Evolutionary conservation across 2,797 vertebrate species (phyloP).

Genomic region (Acrossocheilus fasciatus): DNA sequence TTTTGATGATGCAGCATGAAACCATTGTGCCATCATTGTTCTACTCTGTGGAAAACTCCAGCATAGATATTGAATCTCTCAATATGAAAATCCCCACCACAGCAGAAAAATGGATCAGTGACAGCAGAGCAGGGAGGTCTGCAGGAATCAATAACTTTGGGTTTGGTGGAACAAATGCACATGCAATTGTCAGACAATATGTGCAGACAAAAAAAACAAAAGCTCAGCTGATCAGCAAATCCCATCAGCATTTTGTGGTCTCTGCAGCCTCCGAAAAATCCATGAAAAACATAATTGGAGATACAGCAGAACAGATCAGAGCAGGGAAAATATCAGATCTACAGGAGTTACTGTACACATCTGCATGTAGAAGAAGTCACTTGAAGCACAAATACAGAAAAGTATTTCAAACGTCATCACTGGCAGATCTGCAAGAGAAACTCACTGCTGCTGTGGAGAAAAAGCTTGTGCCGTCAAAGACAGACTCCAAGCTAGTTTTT

Average conservation of each 20-base stretch:
- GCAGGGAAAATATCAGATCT: conserved; percentile 67
- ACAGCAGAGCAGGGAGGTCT: conserved; percentile 68
- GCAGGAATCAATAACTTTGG: conserved; percentile 89
- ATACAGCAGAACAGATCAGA: conserved; percentile 67
- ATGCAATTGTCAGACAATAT: conserved; percentile 81
- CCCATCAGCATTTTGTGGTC: no score
- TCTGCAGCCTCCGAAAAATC: no score
- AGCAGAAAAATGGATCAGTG: conserved; percentile 79
- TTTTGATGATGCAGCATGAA: conserved; percentile 90
- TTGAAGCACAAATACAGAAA: conserved; percentile 81
- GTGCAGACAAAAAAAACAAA: conserved; percentile 62
- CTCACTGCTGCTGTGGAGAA: conserved; percentile 61
- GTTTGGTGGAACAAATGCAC: conserved; percentile 89
- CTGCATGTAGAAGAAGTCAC: conserved; percentile 89
- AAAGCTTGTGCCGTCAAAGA: conserved; percentile 54
- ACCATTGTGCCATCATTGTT: conserved; percentile 86
- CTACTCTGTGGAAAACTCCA: conserved; percentile 77
- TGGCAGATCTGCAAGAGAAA: conserved; percentile 76
- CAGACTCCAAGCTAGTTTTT: conserved; percentile 79
- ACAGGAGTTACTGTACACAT: conserved; percentile 81
- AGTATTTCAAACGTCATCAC: conserved; percentile 77
- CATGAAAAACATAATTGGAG: no score
- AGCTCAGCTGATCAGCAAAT: conserved; percentile 55
- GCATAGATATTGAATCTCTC: conserved; percentile 76
- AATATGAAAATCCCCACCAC: conserved; percentile 77